A percentile compares a stretch with the other conserved stretches of the same genome.
Evolutionary conservation across 2,888 invertebrate genomes (phyloP).

Genomic region (Cerastis leucographa): DNA sequence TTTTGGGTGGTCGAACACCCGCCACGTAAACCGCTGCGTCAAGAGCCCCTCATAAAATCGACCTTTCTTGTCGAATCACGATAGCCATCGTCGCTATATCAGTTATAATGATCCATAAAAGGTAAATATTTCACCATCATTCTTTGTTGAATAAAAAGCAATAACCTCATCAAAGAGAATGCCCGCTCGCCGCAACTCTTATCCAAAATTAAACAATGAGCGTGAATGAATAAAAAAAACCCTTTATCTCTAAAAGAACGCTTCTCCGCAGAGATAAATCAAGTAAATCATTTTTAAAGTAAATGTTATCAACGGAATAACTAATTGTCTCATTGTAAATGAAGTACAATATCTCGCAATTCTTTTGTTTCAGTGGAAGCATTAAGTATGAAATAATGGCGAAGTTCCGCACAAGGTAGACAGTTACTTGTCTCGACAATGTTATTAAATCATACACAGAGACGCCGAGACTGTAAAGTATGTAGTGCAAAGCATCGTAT

Average conservation of each 20-base stretch:
- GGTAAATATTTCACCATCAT: slow-evolving; percentile 59
- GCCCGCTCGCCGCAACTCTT: slow-evolving; percentile 44
- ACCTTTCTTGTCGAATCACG: slow-evolving; percentile 78
- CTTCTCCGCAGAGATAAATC: slow-evolving; percentile 50
- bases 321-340: slow-evolving; percentile 57
- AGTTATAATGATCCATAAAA: slow-evolving; percentile 71
- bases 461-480: slow-evolving; percentile 65
- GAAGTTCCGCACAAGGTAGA: slow-evolving; percentile 67
- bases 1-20: slow-evolving; percentile 75
- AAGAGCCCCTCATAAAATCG: slow-evolving; percentile 78
- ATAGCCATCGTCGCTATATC: slow-evolving; percentile 68
- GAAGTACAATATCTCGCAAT: slow-evolving; percentile 55
- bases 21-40: slow-evolving; percentile 80
- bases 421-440: slow-evolving; percentile 71
- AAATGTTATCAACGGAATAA: slow-evolving; percentile 56
- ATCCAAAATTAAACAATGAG: slow-evolving; percentile 52
- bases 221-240: slow-evolving; percentile 54
- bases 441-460: slow-evolving; percentile 73
- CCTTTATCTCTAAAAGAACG: slow-evolving; percentile 53
- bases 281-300: slow-evolving; percentile 58
- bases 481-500: slow-evolving; percentile 59
- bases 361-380: slow-evolving; percentile 65
- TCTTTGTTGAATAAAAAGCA: slow-evolving; percentile 54
- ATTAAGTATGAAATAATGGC: slow-evolving; percentile 72
- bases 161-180: slow-evolving; percentile 46